Conservation (phyloP, 2,888 invertebrate genomes). For the Synergus gifuensis region DNA sequence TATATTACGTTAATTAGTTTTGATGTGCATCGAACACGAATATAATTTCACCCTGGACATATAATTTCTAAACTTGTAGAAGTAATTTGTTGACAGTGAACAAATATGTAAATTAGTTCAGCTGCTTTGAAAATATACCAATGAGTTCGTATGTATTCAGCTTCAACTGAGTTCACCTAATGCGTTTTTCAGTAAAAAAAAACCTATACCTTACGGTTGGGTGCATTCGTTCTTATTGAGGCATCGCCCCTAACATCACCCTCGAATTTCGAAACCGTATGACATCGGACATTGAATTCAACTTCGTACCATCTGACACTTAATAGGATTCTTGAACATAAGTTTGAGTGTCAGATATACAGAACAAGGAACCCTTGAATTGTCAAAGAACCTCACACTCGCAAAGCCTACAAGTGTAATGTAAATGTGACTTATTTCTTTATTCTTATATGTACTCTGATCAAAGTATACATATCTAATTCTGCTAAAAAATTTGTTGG, state of each 20-base stretch:
- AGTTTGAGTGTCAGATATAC: conserved; percentile 26
- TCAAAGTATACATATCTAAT: background rate
- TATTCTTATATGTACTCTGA: background rate
- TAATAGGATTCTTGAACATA: conserved; percentile 37
- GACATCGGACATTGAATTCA: conserved; percentile 38
- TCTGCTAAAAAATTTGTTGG: background rate
- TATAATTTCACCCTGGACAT: background rate
- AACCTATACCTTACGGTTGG: conserved; percentile 32
- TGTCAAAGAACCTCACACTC: background rate
- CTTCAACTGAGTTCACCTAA: conserved; percentile 34
- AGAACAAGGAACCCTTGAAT: conserved; percentile 3
- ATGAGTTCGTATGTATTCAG: conserved; percentile 2
- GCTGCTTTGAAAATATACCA: conserved; percentile 8
- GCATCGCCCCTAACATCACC: conserved; percentile 24
- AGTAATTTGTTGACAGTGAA: background rate
- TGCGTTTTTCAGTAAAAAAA: conserved; percentile 33
- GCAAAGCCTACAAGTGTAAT: conserved; percentile 4
- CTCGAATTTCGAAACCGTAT: conserved; percentile 40
- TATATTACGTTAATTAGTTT: background rate
- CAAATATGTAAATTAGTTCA: conserved; percentile 29
- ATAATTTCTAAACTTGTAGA: background rate
- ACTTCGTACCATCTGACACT: conserved; percentile 39
- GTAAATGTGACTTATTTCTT: background rate
- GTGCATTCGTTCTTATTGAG: background rate
- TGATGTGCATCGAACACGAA: background rate